Base-by-base conservation (phyloP, 30 jellyfish, hydroid and myxozoan species). In the Cassiopea xamachana region DNA sequence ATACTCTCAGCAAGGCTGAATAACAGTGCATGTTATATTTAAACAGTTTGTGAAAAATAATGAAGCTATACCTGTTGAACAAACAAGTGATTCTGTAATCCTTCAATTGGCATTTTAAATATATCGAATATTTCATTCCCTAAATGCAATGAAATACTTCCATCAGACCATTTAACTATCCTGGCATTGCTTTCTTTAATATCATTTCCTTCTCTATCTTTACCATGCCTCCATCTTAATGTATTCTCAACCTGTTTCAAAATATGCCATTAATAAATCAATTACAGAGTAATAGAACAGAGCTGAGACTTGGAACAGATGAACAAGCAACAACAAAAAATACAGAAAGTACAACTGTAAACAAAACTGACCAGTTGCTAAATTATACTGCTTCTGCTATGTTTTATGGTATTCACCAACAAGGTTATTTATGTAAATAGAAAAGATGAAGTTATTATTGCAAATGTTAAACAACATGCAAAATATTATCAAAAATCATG, bases 161-260 rank as follows among this genome's bases (percentile, higher is more conserved):
- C 99, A 87, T 97, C 99, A 13, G 99, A 97, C 99, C 99, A 97
- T 19, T 92, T 95, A 0, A 97, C 98, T 18, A 97, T 27, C 1
- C 98, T 83, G 18, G 98, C 94, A 87, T 97, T 97, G 89, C 98
- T 93, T 84, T 97, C 99, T 71, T 88, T 93, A 46, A 97, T 88
- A 44, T 89, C 98, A 67, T 91, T 91, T 5, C 98, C 98, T 27
- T 90, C 97, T 12, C 77, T 80, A 87, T 93, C 99, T 68, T 83
- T 89, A 16, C 91, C 91, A 51, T 90, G 76, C 15, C 99, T 60
- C 98, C 98, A 97, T 39, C 99, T 96, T 7, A 97, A 76, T 10
- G 99, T 97, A 73, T 97, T 97, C 61, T 97, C 98, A n/a, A 97
- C 98, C 99, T 96, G 76, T 71, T 71, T 27, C 39, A 27, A 27